Conservation (phyloP, 2,797 vertebrate species). For the Propithecus deckenii region DNA sequence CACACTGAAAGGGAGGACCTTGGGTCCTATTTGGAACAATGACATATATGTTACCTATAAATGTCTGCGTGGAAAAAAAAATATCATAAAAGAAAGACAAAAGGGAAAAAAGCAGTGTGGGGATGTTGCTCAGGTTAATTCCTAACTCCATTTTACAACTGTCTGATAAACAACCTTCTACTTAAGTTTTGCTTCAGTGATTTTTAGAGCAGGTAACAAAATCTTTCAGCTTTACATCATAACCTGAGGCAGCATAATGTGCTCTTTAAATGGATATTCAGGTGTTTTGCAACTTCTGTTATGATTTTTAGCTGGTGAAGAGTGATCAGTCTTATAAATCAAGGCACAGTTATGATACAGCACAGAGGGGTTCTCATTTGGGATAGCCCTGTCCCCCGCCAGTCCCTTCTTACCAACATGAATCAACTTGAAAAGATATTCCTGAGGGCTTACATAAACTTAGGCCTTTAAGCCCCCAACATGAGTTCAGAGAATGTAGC, state of each 20-base stretch:
- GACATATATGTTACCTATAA: background rate
- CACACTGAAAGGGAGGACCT: background rate
- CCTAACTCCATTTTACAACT: slow-evolving; percentile 24
- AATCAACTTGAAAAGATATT: background rate
- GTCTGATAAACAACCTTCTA: slow-evolving; percentile 30
- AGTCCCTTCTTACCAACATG: background rate
- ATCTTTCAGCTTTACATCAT: slow-evolving; percentile 13
- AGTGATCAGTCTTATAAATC: background rate
- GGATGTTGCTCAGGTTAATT: background rate
- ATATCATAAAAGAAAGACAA: background rate
- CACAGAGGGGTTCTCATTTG: background rate
- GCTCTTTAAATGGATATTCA: background rate
- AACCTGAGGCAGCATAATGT: background rate
- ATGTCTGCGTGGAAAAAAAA: background rate
- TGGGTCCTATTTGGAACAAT: background rate
- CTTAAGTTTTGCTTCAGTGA: background rate
- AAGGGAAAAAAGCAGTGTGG: background rate
- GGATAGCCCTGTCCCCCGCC: rapidly evolving
- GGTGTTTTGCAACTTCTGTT: slow-evolving; percentile 46
- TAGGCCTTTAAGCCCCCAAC: background rate
- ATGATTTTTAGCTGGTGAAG: background rate
- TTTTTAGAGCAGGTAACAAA: slow-evolving; percentile 47
- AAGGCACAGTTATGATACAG: background rate
- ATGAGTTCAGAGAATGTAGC: background rate
- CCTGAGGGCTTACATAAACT: background rate